Evolutionary conservation across 1,140 invertebrate genomes (phyloP).

Genomic region (Caerostris darwini): DNA sequence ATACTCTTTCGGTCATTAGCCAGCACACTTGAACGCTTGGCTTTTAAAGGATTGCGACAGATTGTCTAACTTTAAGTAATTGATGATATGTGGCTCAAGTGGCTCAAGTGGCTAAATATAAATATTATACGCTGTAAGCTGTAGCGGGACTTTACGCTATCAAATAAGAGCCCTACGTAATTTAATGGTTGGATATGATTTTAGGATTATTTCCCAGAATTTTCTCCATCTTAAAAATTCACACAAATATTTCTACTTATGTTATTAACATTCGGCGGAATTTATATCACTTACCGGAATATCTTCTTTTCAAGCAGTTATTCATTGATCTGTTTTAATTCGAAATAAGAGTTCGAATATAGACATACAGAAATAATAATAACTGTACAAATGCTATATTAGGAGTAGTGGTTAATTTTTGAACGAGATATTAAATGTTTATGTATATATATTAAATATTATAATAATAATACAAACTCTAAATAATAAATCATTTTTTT

Average conservation of each 20-base stretch:
- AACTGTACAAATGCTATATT: no score
- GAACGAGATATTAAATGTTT: no score
- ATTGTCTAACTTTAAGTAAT: neutral
- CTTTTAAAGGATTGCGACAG: constrained; percentile 35
- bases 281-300: neutral
- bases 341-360: no score
- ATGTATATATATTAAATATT: no score
- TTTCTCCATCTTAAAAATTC: neutral
- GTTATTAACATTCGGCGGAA: neutral
- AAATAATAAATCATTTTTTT: no score
- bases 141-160: neutral
- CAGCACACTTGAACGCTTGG: neutral
- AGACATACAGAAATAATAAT: no score
- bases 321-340: no score
- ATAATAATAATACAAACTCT: no score
- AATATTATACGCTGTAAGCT: neutral
- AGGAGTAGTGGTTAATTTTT: no score
- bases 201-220: neutral
- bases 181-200: neutral
- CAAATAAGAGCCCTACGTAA: neutral
- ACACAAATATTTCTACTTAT: neutral
- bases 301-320: no score
- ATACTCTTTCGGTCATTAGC: constrained; percentile 39
- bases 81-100: constrained; percentile 34
- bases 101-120: neutral